A percentile compares a stretch with the other conserved stretches of the same genome.
phyloP scores from a whole-genome alignment of 2,113 vertebrate genomes.

The Notothenia rossii region DNA sequence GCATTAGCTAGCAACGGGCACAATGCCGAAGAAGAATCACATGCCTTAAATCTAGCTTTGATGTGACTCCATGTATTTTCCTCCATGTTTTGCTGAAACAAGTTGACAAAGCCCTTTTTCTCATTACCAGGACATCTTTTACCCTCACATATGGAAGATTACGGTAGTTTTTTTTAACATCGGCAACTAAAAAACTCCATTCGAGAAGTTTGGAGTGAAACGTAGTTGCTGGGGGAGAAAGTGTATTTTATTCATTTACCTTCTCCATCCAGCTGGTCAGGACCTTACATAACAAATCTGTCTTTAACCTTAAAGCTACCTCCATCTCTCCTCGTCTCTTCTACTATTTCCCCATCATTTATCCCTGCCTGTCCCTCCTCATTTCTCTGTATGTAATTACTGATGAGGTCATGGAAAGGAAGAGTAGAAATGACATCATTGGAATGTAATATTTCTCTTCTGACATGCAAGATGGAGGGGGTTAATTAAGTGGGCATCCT shows the following conservation, averaged over 20 bases:
- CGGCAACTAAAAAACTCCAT: background rate
- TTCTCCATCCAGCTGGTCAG: background rate
- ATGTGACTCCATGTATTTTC: background rate
- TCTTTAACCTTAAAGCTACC: conserved; percentile 1
- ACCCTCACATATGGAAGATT: background rate
- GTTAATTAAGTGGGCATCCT: background rate
- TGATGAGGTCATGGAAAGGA: conserved; percentile 23
- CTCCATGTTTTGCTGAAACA: background rate
- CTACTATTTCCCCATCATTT: background rate
- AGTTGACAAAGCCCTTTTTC: background rate
- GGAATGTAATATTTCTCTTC: conserved; percentile 16
- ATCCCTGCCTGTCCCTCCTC: background rate
- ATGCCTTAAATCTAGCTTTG: background rate
- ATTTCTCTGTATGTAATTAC: conserved; percentile 12
- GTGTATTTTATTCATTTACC: background rate
- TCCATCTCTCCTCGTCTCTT: background rate
- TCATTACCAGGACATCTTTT: background rate
- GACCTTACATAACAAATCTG: background rate
- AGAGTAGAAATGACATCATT: conserved; percentile 22
- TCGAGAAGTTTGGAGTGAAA: background rate
- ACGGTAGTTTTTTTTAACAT: background rate
- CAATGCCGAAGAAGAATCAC: background rate
- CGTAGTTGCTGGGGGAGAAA: background rate
- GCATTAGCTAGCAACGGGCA: conserved; percentile 20
- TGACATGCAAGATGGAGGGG: background rate